These are phyloP conservation scores for Lycodopsis pacificus DNA, from an alignment of 2,797 vertebrate species.

Conservation along the genomic window DNA sequence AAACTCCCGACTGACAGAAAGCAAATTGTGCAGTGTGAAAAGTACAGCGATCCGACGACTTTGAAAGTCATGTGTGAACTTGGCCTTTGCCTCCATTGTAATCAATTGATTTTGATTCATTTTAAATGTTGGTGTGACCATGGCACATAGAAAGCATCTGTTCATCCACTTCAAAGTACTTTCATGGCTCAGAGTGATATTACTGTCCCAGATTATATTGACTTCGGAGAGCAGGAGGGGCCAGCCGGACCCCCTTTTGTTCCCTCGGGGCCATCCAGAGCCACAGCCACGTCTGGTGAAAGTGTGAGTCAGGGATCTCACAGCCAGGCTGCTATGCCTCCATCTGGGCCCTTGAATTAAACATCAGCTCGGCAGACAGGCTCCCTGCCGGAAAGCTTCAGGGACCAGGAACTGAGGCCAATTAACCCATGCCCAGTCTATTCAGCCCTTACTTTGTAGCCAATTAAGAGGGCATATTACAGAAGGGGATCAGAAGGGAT, in stretches of 20 bases:
- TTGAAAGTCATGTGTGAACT: not conserved
- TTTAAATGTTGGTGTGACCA: not conserved
- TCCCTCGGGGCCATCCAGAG: conserved; percentile 39
- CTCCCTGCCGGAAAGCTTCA: conserved; percentile 64
- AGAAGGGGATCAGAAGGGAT: conserved; percentile 46
- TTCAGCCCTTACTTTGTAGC: conserved; percentile 67
- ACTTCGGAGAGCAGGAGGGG: conserved; percentile 41
- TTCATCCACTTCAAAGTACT: conserved; percentile 30
- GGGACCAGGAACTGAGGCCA: conserved; percentile 62
- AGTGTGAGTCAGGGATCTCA: conserved; percentile 68
- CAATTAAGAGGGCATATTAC: conserved; percentile 65
- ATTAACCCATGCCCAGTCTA: conserved; percentile 71
- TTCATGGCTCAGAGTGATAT: conserved; percentile 45
- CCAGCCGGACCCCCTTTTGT: conserved; percentile 15
- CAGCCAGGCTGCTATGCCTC: conserved; percentile 67
- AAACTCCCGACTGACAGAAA: not conserved
- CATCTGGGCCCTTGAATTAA: conserved; percentile 82
- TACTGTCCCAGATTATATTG: conserved; percentile 47
- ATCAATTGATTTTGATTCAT: not conserved
- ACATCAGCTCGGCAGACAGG: conserved; percentile 74
- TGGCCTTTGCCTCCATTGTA: not conserved
- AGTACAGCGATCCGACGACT: not conserved
- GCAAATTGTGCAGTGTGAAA: not conserved
- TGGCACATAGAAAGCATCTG: conserved; percentile 24
- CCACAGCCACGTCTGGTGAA: conserved; percentile 59